Evolutionary conservation across 2,797 vertebrate species (phyloP).

Genomic region (Fringilla coelebs): DNA sequence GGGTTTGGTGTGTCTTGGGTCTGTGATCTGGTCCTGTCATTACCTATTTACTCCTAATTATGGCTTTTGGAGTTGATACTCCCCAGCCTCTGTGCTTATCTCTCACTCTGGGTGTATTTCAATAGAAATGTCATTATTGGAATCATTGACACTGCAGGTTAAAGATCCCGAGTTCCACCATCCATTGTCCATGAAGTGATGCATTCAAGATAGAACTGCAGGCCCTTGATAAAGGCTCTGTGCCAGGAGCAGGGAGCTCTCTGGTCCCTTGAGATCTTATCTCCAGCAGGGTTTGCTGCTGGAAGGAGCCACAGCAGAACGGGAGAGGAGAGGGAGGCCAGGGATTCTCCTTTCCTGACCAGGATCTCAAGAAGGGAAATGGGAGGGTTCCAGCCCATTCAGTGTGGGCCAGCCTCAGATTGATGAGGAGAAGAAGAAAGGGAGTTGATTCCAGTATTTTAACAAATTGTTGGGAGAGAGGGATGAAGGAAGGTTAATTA

Average conservation of each 20-base stretch:
- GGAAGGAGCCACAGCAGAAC: neutral
- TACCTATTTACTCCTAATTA: conserved; percentile 41
- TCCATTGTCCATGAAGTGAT: conserved; percentile 40
- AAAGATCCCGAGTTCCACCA: conserved; percentile 30
- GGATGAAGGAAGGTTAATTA: neutral
- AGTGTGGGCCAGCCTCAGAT: neutral
- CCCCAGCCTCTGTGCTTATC: conserved; percentile 18
- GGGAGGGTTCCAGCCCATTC: neutral
- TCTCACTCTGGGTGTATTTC: conserved; percentile 16
- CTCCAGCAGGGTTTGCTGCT: neutral
- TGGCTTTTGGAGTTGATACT: neutral
- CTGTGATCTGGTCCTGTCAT: conserved; percentile 44
- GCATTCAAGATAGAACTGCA: conserved; percentile 54
- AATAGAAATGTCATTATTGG: conserved; percentile 62
- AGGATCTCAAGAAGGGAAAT: neutral
- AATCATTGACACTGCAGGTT: conserved; percentile 27
- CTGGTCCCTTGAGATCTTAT: neutral
- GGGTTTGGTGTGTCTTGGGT: neutral
- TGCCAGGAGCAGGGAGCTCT: neutral
- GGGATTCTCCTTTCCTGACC: neutral
- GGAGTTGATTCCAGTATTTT: neutral
- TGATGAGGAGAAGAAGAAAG: neutral
- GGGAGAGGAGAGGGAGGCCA: neutral
- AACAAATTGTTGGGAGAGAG: neutral
- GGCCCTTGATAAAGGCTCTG: neutral